Base-by-base conservation (phyloP, 2,888 invertebrate genomes). In the Orthonevra nobilis region DNA sequence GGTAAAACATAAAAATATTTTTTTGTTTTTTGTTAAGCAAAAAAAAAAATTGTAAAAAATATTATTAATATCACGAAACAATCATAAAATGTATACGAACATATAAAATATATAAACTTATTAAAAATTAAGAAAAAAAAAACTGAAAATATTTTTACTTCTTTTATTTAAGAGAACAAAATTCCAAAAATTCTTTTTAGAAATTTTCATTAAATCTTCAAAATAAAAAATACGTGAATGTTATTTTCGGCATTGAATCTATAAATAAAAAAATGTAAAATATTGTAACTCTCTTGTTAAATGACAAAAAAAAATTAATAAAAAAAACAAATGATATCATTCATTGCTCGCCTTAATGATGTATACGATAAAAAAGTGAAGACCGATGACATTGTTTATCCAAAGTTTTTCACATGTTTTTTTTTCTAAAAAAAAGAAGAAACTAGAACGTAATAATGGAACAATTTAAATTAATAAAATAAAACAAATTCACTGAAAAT, bases 341-440 rank as follows among this genome's bases (percentile, higher is more conserved):
- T 82, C 82, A 83, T 83, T 83, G 82, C 82, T 83, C 83, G 84
- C 83, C 83, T 84, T 84, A 84, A 83, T 82, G 82, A 84, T 83
- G 84, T 83, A 83, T 84, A 84, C 84, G 84, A 83, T 81, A 64
- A 82, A 72, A 82, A 81, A 73, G 36, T 58, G 61, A 69, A 66
- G 69, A 81, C 79, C 72, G 54, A 66, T 73, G 44, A 72, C 72
- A 68, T 7, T 17, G 58, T 52, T 63, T 40, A 44, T 70, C 46
- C 50, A 66, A 40, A 69, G 60, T 70, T 48, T 70, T 61, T 69
- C 26, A 30, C 48, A 38, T 12, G 50, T 58, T 69, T 44, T 42
- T 58, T 64, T 48, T 44, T 44, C 20, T 20, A 34, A 23, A 15
- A 68, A 61, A 32, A 32, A 23, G 48, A 30, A 6, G 20, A 63